Evolutionary conservation across 2,113 vertebrate genomes (phyloP), one percentile per base, ranked within the genome.

Genomic region (Sylvietta virens): DNA sequence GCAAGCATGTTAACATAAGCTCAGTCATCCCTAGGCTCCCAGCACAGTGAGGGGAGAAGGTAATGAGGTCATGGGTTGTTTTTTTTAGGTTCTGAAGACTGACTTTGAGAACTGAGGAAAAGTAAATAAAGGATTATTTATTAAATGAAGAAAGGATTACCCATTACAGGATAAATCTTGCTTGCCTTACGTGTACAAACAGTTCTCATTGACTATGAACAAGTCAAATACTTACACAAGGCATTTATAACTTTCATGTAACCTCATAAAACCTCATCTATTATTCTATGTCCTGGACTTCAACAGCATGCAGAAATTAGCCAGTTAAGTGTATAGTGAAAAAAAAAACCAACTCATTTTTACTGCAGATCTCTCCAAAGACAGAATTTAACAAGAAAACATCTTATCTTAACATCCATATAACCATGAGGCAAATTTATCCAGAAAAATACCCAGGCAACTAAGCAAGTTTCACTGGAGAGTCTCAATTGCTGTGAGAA

Each of bases 111-210:
- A 71, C 72, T 13, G 80, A 91, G 76, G 72, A 92, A 96, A 95
- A 94, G 92, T 91, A 96, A 96, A 97, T 80, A 95, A 91, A 94
- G 88, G 95, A 95, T 96, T 94, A 95, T 97, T 92, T 96, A 97
- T 97, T 96, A 96, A 97, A 94, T 96, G 92, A 95, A 95, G 91
- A 88, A 90, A 90, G 91, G 92, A 97, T 96, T 96, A 96, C 76
- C 92, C 80, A 94, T 96, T 96, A 90, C 67, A 93, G 92, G 90
- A 92, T 95, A 94, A 92, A 92, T 93, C 92, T 93, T 95, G 88
- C 90, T 93, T 88, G 76, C 80, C 44, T 77, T 94, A 88, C 27
- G 1, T 90, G 77, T 93, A 92, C 93, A 93, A 92, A 93, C 87
- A 97, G 47, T 94, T 96, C 90, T 57, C 88, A 94, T 88, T 90